These are phyloP conservation scores for Drosophila anomalata DNA, from an alignment of 2,888 invertebrate genomes.

Conservation along the genomic window DNA sequence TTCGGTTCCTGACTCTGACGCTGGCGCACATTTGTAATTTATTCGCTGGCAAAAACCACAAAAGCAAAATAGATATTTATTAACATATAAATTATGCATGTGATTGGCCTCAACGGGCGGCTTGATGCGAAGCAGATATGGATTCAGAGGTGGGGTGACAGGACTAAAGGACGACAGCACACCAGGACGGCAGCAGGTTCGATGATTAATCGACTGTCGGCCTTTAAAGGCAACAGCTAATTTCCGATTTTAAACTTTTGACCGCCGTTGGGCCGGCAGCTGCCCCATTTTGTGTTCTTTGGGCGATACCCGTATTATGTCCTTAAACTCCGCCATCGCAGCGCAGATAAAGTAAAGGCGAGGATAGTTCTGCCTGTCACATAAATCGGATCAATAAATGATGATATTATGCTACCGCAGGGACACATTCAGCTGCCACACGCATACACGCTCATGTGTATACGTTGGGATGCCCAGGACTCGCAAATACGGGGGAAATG, in stretches of 20 bases:
- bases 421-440: conserved; percentile 77
- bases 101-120: conserved; percentile 60
- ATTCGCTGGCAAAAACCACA: conserved; percentile 73
- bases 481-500: conserved; percentile 16
- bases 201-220: conserved; percentile 67
- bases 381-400: conserved; percentile 83
- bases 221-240: conserved; percentile 63
- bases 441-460: conserved; percentile 31
- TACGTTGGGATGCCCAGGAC: conserved; percentile 8
- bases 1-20: conserved; percentile 34
- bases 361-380: conserved; percentile 78
- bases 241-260: conserved; percentile 58
- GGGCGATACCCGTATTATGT: conserved; percentile 3
- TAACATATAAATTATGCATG: conserved; percentile 78
- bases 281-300: not conserved
- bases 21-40: conserved; percentile 72
- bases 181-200: conserved; percentile 20
- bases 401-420: conserved; percentile 81
- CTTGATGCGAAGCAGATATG: conserved; percentile 9
- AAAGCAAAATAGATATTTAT: conserved; percentile 77
- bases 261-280: not conserved
- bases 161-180: conserved; percentile 16
- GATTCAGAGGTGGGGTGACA: conserved; percentile 15
- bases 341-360: conserved; percentile 61
- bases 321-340: conserved; percentile 36